These are phyloP conservation scores for Lasioglossum marginatum DNA, from an alignment of 2,888 invertebrate genomes.

Conservation along the genomic window DNA sequence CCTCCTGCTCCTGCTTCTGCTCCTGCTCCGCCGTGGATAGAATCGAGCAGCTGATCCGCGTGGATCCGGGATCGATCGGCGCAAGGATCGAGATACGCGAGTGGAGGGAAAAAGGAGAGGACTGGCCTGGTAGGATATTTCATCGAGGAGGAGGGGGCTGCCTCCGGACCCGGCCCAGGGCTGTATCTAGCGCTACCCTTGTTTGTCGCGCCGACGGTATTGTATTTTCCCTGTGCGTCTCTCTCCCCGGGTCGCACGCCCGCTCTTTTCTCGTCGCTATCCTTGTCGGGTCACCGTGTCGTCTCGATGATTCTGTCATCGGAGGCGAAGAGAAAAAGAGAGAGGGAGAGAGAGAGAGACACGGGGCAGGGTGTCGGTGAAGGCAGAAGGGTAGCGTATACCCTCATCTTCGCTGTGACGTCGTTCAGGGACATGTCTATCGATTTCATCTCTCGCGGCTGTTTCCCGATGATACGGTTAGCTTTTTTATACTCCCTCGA, in stretches of 20 bases:
- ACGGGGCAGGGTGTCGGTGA: slow-evolving; percentile 30
- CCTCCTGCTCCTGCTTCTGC: not conserved
- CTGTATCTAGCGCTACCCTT: slow-evolving; percentile 73
- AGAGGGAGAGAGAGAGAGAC: not conserved
- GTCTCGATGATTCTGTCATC: slow-evolving; percentile 72
- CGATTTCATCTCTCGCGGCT: slow-evolving; percentile 70
- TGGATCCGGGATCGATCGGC: slow-evolving; percentile 53
- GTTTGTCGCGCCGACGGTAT: slow-evolving; percentile 69
- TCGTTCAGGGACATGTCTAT: slow-evolving; percentile 74
- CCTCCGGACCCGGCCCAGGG: slow-evolving; percentile 72
- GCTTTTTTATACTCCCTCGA: slow-evolving; percentile 30
- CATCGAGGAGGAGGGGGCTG: slow-evolving; percentile 39
- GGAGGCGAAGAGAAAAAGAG: not conserved
- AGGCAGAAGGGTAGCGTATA: slow-evolving; percentile 52
- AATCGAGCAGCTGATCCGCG: slow-evolving; percentile 40
- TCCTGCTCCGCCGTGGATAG: not conserved
- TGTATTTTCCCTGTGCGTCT: slow-evolving; percentile 49
- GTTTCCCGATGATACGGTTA: slow-evolving; percentile 57
- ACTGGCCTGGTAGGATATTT: slow-evolving; percentile 23
- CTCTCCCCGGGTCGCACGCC: not conserved
- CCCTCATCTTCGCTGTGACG: slow-evolving; percentile 66
- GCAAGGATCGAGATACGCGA: slow-evolving; percentile 45
- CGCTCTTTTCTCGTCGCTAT: slow-evolving; percentile 34
- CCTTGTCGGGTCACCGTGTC: slow-evolving; percentile 69
- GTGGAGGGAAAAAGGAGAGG: slow-evolving; percentile 42